Conservation (phyloP, 1,140 invertebrate species). For the Cyclargus thomasi region DNA sequence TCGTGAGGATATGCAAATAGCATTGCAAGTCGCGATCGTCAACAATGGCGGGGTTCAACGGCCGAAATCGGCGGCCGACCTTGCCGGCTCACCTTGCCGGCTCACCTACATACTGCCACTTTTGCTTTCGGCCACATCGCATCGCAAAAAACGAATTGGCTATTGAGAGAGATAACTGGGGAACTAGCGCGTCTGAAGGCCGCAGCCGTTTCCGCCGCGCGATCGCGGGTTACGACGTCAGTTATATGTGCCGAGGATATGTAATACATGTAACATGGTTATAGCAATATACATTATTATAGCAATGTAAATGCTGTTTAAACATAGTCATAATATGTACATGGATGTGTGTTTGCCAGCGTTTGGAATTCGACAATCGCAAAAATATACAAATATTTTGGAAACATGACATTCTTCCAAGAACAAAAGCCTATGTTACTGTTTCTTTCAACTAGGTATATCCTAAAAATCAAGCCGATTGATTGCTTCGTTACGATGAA, state of each 20-base stretch:
- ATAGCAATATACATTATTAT: too few species aligned
- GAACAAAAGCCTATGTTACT: too few species aligned
- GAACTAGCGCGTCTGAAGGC: not conserved
- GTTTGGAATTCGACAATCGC: too few species aligned
- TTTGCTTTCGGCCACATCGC: constrained; percentile 68
- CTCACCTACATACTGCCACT: constrained; percentile 71
- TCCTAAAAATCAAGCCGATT: too few species aligned
- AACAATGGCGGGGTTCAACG: constrained; percentile 48
- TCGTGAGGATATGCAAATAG: constrained; percentile 8
- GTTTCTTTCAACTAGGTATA: too few species aligned
- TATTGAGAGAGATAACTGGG: constrained; percentile 19
- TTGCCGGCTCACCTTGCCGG: constrained; percentile 66
- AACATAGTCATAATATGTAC: too few species aligned
- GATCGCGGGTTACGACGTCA: not conserved
- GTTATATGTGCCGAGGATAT: not conserved
- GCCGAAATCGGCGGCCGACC: constrained; percentile 66
- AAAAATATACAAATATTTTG: too few species aligned
- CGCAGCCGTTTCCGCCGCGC: not conserved
- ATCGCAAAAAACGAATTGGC: constrained; percentile 58
- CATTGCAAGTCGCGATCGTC: not conserved
- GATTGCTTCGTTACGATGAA: too few species aligned
- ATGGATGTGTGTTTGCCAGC: too few species aligned
- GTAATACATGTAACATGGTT: too few species aligned
- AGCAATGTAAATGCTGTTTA: too few species aligned
- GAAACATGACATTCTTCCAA: too few species aligned